These are phyloP conservation scores for Porites lobata DNA, from an alignment of 92 coral and sea anemone genomes.

Conservation along the genomic window DNA sequence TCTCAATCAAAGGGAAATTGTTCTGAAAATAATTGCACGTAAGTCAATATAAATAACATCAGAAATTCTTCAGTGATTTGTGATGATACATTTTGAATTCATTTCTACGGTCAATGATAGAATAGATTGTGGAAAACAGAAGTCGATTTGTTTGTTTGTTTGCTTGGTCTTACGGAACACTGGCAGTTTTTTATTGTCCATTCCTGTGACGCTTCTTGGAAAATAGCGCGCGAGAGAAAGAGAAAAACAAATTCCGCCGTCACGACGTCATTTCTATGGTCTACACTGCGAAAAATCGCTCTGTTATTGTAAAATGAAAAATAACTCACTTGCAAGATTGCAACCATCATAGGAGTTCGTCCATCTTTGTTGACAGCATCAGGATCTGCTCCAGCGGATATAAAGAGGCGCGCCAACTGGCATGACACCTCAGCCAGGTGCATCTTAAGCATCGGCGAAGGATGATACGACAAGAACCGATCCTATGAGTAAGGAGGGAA, in stretches of 20 bases:
- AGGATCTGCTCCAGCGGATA: constrained; percentile 74
- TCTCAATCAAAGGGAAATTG: constrained; percentile 76
- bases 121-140: too few species aligned
- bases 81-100: too few species aligned
- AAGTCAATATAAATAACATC: too few species aligned
- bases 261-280: too few species aligned
- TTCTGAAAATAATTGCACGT: constrained; percentile 35
- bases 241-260: too few species aligned
- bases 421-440: constrained; percentile 63
- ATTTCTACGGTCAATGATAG: too few species aligned
- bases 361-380: constrained; percentile 78
- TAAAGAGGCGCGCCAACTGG: constrained; percentile 55
- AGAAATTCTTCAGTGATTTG: background rate
- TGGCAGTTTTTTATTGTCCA: too few species aligned
- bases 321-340: constrained; percentile 75
- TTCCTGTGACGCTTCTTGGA: too few species aligned
- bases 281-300: background rate
- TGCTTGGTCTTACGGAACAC: too few species aligned
- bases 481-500: background rate
- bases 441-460: constrained; percentile 68
- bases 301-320: background rate
- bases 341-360: constrained; percentile 86
- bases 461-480: background rate
- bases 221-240: too few species aligned
- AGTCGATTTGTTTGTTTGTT: too few species aligned